Evolutionary conservation across 2,797 vertebrate genomes (phyloP), one percentile per base, ranked within the genome.

Genomic region (Anguilla pacifica): DNA sequence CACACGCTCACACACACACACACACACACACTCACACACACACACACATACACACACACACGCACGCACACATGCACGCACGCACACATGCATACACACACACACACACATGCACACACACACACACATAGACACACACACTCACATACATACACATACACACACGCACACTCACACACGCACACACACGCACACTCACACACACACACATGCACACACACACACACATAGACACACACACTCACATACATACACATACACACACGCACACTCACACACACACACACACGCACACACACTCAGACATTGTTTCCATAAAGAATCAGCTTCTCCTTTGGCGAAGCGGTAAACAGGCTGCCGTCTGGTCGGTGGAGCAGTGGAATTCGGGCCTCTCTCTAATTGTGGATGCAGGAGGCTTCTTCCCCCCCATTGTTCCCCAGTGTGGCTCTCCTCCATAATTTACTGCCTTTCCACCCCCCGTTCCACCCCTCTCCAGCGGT

Each of bases 371-470:
- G 89, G 88, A 94, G 93, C 89, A 83, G 90, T 91, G 94, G 95
- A 96, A 96, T 95, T 93, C 91, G 93, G 92, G 94, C 53, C 82
- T 57, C 93, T 90, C 87, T 85, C 88, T 15, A 81, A 70, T 43
- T 61, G 19, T 92, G 93, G 92, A 93, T 93, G 87, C 88, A 90
- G 91, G 93, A 87, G 91, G 92, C 28, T 90, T 35, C 35, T 35
- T 35, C 89, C 92, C 87, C 88, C 81, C 90, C 88, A 92, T 95
- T 95, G 95, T 95, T 95, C 91, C 85, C 35, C 90, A 74, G 88
- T 91, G 90, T 91, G 90, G 91, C 92, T 90, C 91, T 94, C 92
- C 89, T 95, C 91, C 94, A 95, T 95, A 95, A 95, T 95, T 95
- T 93, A 95, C 93, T 88, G 91, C 90, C 87, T 93, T 91, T 93